Conservation (phyloP, 1,140 invertebrate species). For the Nomia melanderi region DNA sequence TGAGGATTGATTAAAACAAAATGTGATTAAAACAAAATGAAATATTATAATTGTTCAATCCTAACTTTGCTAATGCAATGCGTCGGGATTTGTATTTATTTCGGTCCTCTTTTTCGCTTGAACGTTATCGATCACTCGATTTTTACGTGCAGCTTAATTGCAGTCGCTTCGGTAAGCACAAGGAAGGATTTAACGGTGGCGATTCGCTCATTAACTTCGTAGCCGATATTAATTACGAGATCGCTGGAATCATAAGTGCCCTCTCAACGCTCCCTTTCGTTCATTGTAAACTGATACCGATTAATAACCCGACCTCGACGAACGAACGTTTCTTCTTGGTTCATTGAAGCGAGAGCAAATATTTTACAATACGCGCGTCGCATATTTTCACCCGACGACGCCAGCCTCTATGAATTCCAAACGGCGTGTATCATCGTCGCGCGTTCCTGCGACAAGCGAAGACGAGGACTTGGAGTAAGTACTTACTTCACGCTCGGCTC, state of each 20-base stretch:
- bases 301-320: slow-evolving; percentile 55
- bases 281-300: slow-evolving; percentile 51
- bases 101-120: too few species aligned
- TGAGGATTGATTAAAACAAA: too few species aligned
- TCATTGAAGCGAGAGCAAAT: slow-evolving; percentile 21
- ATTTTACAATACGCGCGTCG: background rate
- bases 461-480: background rate
- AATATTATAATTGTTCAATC: too few species aligned
- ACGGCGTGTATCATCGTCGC: background rate
- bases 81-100: too few species aligned
- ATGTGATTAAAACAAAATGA: too few species aligned
- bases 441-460: background rate
- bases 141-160: too few species aligned
- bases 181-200: too few species aligned
- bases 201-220: background rate
- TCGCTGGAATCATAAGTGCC: slow-evolving; percentile 32
- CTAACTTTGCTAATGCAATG: too few species aligned
- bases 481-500: background rate
- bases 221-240: slow-evolving; percentile 10
- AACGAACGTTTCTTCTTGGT: slow-evolving; percentile 20
- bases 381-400: background rate
- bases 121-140: too few species aligned
- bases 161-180: too few species aligned
- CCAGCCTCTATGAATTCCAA: background rate
- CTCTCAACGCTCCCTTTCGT: slow-evolving; percentile 50